Percentiles rank a stretch among this genome's conserved stretches.
Conservation (phyloP, 2,797 vertebrate species). For the Leuciscus waleckii region DNA sequence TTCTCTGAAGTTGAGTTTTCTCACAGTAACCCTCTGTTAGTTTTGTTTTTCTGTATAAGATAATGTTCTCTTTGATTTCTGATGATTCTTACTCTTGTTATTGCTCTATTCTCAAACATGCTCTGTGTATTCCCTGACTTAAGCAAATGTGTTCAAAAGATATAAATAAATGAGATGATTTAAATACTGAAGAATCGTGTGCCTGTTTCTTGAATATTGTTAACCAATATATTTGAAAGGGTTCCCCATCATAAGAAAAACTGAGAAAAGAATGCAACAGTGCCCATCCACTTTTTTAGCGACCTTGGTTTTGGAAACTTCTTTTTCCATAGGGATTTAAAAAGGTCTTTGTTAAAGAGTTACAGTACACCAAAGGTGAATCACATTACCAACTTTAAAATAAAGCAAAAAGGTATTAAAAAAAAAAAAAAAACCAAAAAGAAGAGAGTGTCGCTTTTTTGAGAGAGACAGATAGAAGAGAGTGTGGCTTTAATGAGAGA, state of each 20-base stretch:
- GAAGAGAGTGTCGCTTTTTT: too few relatives aligned
- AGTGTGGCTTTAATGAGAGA: too few relatives aligned
- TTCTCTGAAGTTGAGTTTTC: conserved; percentile 70
- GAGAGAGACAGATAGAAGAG: too few relatives aligned
- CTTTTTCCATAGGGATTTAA: too few relatives aligned
- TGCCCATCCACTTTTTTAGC: not conserved
- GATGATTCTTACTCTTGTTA: conserved; percentile 73
- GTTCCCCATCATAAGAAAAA: too few relatives aligned
- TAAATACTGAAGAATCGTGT: conserved; percentile 65
- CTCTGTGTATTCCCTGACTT: conserved; percentile 81
- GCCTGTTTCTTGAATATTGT: not conserved
- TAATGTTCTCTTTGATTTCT: conserved; percentile 75
- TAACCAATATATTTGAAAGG: not conserved
- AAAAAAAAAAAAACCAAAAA: not conserved
- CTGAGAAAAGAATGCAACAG: too few relatives aligned
- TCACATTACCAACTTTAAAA: too few relatives aligned
- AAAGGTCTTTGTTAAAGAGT: too few relatives aligned
- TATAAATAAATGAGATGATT: conserved; percentile 81
- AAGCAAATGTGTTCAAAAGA: conserved; percentile 80
- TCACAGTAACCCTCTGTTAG: conserved; percentile 69
- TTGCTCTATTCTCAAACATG: conserved; percentile 80
- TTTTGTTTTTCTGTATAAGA: conserved; percentile 74
- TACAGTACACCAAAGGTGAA: too few relatives aligned
- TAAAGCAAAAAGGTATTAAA: too few relatives aligned
- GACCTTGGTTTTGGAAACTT: not conserved